A percentile compares a stretch with the other conserved stretches of the same genome.
These are phyloP conservation scores for Dryas iulia DNA, from an alignment of 1,140 invertebrate genomes.

Conservation along the genomic window DNA sequence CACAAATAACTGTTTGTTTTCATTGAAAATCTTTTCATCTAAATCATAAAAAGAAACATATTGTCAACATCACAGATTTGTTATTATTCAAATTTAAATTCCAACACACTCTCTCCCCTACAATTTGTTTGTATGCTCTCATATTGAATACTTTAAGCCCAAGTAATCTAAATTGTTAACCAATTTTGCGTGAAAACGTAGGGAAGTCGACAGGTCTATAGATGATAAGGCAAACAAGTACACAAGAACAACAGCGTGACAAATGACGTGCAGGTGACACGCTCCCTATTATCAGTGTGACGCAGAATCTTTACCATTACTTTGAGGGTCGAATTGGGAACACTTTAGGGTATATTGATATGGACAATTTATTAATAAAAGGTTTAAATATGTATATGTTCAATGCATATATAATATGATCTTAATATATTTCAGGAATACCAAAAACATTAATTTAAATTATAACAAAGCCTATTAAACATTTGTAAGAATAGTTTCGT, in stretches of 20 bases:
- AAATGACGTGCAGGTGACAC: slow-evolving; percentile 30
- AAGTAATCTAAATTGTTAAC: slow-evolving; percentile 35
- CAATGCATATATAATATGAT: too few relatives aligned
- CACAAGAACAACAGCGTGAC: slow-evolving; percentile 33
- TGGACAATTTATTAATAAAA: neutral
- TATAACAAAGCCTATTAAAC: too few relatives aligned
- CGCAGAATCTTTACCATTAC: slow-evolving; percentile 12
- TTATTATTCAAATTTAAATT: neutral
- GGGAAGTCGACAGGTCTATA: slow-evolving; percentile 24
- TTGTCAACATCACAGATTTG: too few relatives aligned
- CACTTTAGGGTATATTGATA: neutral
- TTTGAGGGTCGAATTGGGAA: neutral
- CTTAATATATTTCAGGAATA: too few relatives aligned
- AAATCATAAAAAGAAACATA: too few relatives aligned
- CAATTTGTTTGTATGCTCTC: slow-evolving; percentile 27
- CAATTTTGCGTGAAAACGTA: slow-evolving; percentile 37
- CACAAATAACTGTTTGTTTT: too few relatives aligned
- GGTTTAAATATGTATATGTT: too few relatives aligned
- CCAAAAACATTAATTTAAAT: too few relatives aligned
- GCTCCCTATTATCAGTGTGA: slow-evolving; percentile 18
- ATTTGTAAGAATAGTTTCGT: too few relatives aligned
- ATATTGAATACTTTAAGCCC: slow-evolving; percentile 36
- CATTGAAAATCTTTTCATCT: too few relatives aligned
- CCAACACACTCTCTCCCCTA: neutral
- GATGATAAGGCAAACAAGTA: slow-evolving; percentile 28